Evolutionary conservation across 2,113 vertebrate genomes (phyloP).

Genomic region (Percina caprodes): DNA sequence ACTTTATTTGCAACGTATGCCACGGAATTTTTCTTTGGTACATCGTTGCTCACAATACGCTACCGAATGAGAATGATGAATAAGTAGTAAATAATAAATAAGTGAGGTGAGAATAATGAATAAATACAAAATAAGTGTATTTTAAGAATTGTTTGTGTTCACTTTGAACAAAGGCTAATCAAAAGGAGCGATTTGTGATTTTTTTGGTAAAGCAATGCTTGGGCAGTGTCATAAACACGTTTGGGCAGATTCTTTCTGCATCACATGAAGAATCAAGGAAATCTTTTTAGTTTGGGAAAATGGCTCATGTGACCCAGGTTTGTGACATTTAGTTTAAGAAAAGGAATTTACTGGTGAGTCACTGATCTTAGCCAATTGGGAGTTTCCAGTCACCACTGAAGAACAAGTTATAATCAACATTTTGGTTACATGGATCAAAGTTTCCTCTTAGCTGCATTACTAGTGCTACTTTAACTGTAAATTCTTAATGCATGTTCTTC

Average conservation of each 20-base stretch:
- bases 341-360: background rate
- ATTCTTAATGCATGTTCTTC: background rate
- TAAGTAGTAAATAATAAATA: too few species aligned
- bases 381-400: background rate
- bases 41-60: too few species aligned
- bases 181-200: background rate
- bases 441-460: background rate
- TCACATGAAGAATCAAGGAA: too few species aligned
- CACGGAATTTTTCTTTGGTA: too few species aligned
- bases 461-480: too few species aligned
- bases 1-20: too few species aligned
- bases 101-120: too few species aligned
- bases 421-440: background rate
- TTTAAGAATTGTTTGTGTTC: background rate
- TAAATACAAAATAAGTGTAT: too few species aligned
- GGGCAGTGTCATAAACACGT: background rate
- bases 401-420: background rate
- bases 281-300: background rate
- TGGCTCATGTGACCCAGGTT: too few species aligned
- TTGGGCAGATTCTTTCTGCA: background rate
- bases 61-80: too few species aligned
- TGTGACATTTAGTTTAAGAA: background rate
- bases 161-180: background rate
- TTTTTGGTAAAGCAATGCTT: background rate
- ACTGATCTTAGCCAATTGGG: too few species aligned